Evolutionary conservation across 2,888 invertebrate species (phyloP).

Genomic region (Microctonus hyperodae): DNA sequence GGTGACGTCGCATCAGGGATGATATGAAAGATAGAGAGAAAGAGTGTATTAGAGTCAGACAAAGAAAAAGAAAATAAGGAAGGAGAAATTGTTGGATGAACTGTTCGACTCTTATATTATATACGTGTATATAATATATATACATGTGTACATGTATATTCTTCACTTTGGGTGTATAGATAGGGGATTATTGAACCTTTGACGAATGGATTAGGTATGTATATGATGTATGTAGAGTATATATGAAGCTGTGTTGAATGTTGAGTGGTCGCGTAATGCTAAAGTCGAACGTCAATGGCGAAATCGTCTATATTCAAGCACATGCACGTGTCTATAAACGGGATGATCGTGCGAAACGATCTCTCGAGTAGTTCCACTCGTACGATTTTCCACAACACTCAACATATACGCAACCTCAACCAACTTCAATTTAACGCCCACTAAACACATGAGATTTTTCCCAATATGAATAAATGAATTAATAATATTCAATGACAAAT

Average conservation of each 20-base stretch:
- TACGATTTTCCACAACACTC: neutral
- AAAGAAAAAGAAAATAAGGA: neutral
- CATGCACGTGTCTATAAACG: conserved; percentile 20
- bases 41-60: neutral
- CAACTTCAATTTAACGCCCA: neutral
- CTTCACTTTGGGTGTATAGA: neutral
- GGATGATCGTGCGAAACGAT: conserved; percentile 16
- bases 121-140: too few relatives aligned
- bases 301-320: neutral
- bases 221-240: neutral
- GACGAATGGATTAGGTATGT: conserved; percentile 28
- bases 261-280: conserved; percentile 7
- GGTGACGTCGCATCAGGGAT: neutral
- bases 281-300: conserved; percentile 21
- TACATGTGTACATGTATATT: too few relatives aligned
- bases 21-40: neutral
- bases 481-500: neutral
- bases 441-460: conserved; percentile 2
- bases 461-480: neutral
- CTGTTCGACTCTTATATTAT: neutral
- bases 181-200: conserved; percentile 9
- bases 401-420: neutral
- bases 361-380: conserved; percentile 17
- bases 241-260: neutral
- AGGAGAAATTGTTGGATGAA: neutral